phyloP scores from a whole-genome alignment of 2,113 vertebrate genomes.

The Epinephelus lanceolatus region DNA sequence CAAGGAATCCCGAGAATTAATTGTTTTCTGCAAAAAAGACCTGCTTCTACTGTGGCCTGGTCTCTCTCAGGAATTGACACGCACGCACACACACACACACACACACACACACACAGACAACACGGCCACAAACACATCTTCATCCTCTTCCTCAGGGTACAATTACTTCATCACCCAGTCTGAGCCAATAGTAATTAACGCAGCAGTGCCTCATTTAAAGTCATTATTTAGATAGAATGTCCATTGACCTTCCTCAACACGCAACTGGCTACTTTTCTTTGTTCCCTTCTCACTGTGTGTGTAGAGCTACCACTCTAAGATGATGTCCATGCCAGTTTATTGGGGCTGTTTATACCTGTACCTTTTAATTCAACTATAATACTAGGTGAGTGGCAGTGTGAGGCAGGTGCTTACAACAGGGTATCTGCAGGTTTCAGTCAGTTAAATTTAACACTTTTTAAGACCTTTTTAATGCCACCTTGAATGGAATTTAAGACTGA shows the following conservation, averaged over 20 bases:
- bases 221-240: slow-evolving; percentile 61
- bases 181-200: slow-evolving; percentile 55
- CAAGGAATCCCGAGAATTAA: not conserved
- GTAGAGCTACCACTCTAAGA: not conserved
- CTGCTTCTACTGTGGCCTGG: not conserved
- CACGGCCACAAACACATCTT: slow-evolving; percentile 17
- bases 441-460: no score
- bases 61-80: not conserved
- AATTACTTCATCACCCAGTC: slow-evolving; percentile 55
- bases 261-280: slow-evolving; percentile 5
- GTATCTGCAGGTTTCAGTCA: no score
- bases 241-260: slow-evolving; percentile 45
- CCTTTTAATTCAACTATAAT: not conserved
- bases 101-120: slow-evolving; percentile 1
- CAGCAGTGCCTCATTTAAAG: slow-evolving; percentile 57
- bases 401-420: not conserved
- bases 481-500: no score
- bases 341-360: not conserved
- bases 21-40: not conserved
- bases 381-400: not conserved
- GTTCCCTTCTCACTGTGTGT: not conserved
- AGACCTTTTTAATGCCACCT: no score
- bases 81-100: slow-evolving; percentile 1
- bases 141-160: slow-evolving; percentile 28
- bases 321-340: not conserved